Percentiles rank a stretch among this genome's conserved stretches.
These are phyloP conservation scores for Coracias cyanogaster DNA, from an alignment of 2,797 vertebrate genomes.

Conservation along the genomic window DNA sequence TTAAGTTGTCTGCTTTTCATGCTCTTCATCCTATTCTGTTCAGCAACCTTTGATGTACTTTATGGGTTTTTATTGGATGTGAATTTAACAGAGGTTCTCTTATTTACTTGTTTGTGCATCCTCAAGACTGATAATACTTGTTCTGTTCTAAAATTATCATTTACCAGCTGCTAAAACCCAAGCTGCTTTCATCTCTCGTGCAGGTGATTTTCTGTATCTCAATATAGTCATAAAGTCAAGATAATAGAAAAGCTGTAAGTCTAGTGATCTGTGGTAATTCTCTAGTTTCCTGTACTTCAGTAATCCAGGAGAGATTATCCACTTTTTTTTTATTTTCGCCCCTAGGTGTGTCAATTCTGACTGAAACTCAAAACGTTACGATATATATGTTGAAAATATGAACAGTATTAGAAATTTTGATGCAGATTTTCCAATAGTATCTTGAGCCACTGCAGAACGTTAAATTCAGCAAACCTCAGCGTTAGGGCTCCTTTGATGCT, in stretches of 20 bases:
- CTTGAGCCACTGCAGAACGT: background rate
- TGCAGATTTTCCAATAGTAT: background rate
- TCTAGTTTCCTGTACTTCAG: constrained; percentile 26
- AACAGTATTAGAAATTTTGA: background rate
- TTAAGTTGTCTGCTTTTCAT: background rate
- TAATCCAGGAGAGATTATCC: background rate
- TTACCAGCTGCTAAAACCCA: background rate
- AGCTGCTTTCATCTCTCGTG: background rate
- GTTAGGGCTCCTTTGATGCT: background rate
- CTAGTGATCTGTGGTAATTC: background rate
- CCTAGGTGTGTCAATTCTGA: constrained; percentile 45
- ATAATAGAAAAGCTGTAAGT: background rate
- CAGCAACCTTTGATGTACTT: background rate
- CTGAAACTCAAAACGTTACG: constrained; percentile 53
- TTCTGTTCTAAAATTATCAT: background rate
- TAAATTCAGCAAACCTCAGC: background rate
- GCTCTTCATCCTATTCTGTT: background rate
- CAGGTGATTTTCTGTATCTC: background rate
- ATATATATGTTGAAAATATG: constrained; percentile 27
- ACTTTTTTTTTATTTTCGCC: background rate
- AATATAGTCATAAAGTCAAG: background rate
- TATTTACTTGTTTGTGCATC: background rate
- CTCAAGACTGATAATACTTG: background rate
- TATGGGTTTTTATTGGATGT: background rate
- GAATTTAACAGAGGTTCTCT: background rate